Conservation (phyloP, 2,797 vertebrate genomes). For the Pipistrellus pygmaeus region DNA sequence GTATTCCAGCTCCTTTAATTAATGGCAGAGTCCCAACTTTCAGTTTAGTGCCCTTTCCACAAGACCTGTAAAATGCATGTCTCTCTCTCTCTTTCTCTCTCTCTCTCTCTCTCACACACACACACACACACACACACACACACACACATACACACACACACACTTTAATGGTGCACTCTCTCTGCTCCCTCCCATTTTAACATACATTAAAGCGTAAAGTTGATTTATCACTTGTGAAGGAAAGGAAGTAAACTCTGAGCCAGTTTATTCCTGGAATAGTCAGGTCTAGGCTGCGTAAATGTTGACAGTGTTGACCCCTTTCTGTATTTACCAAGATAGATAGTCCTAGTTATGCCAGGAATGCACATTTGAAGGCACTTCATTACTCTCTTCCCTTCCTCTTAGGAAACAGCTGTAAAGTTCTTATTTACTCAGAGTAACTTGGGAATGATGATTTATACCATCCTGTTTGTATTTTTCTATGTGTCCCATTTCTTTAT, state of each 20-base stretch:
- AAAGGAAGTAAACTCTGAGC: constrained; percentile 58
- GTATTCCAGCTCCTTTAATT: constrained; percentile 24
- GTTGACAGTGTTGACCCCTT: neutral
- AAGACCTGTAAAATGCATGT: neutral
- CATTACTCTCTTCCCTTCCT: constrained; percentile 26
- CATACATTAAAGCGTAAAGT: constrained; percentile 33
- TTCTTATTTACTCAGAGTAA: constrained; percentile 9
- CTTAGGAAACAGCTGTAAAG: constrained; percentile 39
- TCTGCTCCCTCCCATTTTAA: constrained; percentile 17
- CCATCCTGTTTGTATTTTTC: constrained; percentile 47
- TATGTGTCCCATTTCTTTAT: neutral
- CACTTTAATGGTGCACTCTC: neutral
- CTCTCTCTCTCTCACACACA: no score
- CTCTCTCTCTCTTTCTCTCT: neutral
- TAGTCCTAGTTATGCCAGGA: constrained; percentile 19
- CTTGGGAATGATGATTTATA: constrained; percentile 46
- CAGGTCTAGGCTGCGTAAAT: neutral
- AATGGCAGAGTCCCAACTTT: constrained; percentile 23
- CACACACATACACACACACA: neutral
- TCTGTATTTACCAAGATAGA: constrained; percentile 8
- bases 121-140: neutral
- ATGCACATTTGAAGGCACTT: neutral
- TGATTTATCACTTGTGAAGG: constrained; percentile 55
- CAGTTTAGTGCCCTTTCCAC: neutral
- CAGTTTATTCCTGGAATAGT: constrained; percentile 38